These are phyloP conservation scores for Steinernema feltiae DNA, from an alignment of 1,140 invertebrate species.

Conservation along the genomic window DNA sequence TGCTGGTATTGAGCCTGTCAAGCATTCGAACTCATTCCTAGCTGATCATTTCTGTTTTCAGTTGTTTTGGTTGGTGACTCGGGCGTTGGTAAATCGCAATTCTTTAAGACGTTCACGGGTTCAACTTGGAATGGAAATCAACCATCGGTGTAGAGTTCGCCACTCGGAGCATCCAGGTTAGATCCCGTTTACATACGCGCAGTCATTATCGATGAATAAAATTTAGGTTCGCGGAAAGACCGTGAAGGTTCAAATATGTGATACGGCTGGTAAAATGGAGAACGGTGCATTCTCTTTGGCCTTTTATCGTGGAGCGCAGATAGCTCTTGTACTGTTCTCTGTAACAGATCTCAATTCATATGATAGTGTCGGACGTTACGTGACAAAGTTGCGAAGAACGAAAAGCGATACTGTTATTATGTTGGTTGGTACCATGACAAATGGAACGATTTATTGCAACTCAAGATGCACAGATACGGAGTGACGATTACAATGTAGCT, in stretches of 20 bases:
- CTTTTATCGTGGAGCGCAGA: slow-evolving; percentile 89
- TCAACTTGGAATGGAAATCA: slow-evolving; percentile 99
- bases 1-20: no score
- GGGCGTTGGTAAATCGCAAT: slow-evolving; percentile 98
- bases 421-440: slow-evolving; percentile 92
- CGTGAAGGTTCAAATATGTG: slow-evolving; percentile 99
- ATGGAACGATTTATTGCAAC: no score
- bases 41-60: no score
- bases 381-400: slow-evolving; percentile 80
- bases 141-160: slow-evolving; percentile 99
- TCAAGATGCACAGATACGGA: no score
- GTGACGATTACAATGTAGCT: no score
- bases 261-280: slow-evolving; percentile 98
- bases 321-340: slow-evolving; percentile 89
- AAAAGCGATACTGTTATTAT: slow-evolving; percentile 96
- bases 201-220: slow-evolving; percentile 3
- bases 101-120: slow-evolving; percentile 99
- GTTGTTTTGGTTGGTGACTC: slow-evolving; percentile 99
- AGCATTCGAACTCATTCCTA: no score
- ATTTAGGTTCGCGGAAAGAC: slow-evolving; percentile 81
- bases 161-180: slow-evolving; percentile 90
- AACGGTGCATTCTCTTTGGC: slow-evolving; percentile 94
- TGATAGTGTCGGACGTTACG: slow-evolving; percentile 98
- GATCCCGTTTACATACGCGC: slow-evolving; percentile 26
- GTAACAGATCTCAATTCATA: slow-evolving; percentile 99